Percentiles rank a stretch among this genome's conserved stretches.
These are phyloP conservation scores for Hypercompe scribonia DNA, from an alignment of 2,888 invertebrate genomes.

Conservation along the genomic window DNA sequence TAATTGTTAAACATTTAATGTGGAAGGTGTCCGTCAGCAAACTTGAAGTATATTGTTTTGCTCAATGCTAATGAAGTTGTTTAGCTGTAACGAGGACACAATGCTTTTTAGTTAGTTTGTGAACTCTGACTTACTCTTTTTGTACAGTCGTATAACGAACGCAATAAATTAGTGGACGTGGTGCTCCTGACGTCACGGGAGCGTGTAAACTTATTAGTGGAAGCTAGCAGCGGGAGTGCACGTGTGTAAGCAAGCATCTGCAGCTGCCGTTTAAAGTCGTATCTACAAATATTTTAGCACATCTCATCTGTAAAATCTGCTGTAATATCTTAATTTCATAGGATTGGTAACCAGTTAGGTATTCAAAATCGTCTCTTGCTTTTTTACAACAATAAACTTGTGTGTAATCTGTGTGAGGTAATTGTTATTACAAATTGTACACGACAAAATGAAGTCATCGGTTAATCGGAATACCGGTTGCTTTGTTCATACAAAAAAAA, in stretches of 20 bases:
- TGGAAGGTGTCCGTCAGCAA: not conserved
- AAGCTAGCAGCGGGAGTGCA: not conserved
- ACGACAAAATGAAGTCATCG: too few species aligned
- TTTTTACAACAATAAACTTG: too few species aligned
- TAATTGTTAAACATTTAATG: not conserved
- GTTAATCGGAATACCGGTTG: too few species aligned
- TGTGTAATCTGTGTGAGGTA: too few species aligned
- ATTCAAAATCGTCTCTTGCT: too few species aligned
- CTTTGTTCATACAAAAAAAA: too few species aligned
- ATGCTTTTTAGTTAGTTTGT: not conserved
- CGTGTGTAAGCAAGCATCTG: not conserved
- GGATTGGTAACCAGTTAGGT: too few species aligned
- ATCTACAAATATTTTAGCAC: not conserved
- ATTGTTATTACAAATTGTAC: too few species aligned
- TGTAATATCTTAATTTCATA: too few species aligned
- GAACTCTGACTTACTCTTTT: not conserved
- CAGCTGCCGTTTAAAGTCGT: not conserved
- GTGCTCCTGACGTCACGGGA: slow-evolving; percentile 5
- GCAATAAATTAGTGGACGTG: slow-evolving; percentile 1
- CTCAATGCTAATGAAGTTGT: not conserved
- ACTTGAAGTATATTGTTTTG: not conserved
- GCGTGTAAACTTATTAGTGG: slow-evolving; percentile 5
- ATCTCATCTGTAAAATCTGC: too few species aligned
- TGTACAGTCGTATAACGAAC: not conserved
- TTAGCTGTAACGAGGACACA: not conserved